Conservation (phyloP, 2,113 vertebrate genomes). For the Pica pica region DNA sequence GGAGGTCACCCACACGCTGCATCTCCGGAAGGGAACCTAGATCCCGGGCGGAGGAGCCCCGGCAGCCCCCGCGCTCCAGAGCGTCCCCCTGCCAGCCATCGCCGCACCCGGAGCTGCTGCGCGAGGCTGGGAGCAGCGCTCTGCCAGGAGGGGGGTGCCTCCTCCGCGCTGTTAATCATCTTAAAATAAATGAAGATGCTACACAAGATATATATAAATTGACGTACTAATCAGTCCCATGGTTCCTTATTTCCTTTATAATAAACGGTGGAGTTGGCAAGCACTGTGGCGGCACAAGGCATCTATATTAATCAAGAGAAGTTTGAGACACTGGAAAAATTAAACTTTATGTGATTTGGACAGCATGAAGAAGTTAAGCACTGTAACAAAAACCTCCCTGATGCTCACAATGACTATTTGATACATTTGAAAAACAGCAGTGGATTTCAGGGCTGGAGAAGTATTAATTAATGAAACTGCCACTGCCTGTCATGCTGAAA, state of each 20-base stretch:
- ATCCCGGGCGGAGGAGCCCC: slow-evolving; percentile 36
- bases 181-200: slow-evolving; percentile 61
- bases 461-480: slow-evolving; percentile 59
- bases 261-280: slow-evolving; percentile 59
- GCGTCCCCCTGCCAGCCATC: neutral
- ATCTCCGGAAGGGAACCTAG: slow-evolving; percentile 88
- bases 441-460: slow-evolving; percentile 22
- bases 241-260: slow-evolving; percentile 59
- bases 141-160: slow-evolving; percentile 5
- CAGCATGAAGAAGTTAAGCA: slow-evolving; percentile 52
- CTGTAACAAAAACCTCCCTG: slow-evolving; percentile 58
- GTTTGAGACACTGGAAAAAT: slow-evolving; percentile 78
- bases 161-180: slow-evolving; percentile 2
- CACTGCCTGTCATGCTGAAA: slow-evolving; percentile 47
- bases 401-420: slow-evolving; percentile 38
- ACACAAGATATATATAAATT: slow-evolving; percentile 41
- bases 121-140: neutral
- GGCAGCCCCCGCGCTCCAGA: neutral
- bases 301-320: slow-evolving; percentile 59
- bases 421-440: slow-evolving; percentile 21
- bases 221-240: slow-evolving; percentile 60
- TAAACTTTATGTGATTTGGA: slow-evolving; percentile 63
- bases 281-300: slow-evolving; percentile 52
- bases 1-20: slow-evolving; percentile 82
- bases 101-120: neutral